Percentiles rank a stretch among this genome's conserved stretches.
Evolutionary conservation across 2,113 vertebrate genomes (phyloP).

Genomic region (Uropsilus gracilis): DNA sequence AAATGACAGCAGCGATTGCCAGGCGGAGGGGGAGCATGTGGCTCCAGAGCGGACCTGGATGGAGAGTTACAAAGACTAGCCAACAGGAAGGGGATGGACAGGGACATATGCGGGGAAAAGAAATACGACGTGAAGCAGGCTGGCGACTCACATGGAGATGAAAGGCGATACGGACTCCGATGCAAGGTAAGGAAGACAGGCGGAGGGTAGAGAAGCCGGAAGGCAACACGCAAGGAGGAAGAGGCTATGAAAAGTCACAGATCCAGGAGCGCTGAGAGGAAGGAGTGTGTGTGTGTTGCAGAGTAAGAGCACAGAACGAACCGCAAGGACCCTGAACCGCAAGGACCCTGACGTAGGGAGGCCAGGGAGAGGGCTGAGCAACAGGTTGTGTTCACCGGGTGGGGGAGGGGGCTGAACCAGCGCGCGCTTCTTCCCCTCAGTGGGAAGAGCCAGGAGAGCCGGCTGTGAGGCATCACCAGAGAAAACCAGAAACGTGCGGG

Average conservation of each 20-base stretch:
- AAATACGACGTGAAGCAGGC: not conserved
- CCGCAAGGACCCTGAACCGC: not conserved
- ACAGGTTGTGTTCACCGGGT: slow-evolving; percentile 68
- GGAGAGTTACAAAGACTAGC: not conserved
- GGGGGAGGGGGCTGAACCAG: not conserved
- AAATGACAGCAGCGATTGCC: not conserved
- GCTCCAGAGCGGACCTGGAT: not conserved
- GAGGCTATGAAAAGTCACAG: slow-evolving; percentile 8
- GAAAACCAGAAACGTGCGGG: not conserved
- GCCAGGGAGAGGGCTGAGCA: slow-evolving; percentile 42
- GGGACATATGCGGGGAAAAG: rapidly evolving
- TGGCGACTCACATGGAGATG: not conserved
- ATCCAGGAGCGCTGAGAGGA: not conserved
- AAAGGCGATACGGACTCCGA: not conserved
- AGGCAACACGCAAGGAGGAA: slow-evolving; percentile 24
- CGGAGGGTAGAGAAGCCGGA: slow-evolving; percentile 12
- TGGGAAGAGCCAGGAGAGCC: not conserved
- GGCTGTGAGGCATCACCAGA: not conserved
- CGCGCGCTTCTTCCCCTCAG: not conserved
- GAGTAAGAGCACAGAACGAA: not conserved
- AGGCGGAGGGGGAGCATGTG: not conserved
- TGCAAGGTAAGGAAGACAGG: not conserved
- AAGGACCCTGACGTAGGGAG: not conserved
- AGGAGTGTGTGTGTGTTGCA: not conserved
- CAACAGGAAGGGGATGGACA: not conserved